These are phyloP conservation scores for Euthynnus affinis DNA, from an alignment of 2,797 vertebrate genomes.

Conservation along the genomic window DNA sequence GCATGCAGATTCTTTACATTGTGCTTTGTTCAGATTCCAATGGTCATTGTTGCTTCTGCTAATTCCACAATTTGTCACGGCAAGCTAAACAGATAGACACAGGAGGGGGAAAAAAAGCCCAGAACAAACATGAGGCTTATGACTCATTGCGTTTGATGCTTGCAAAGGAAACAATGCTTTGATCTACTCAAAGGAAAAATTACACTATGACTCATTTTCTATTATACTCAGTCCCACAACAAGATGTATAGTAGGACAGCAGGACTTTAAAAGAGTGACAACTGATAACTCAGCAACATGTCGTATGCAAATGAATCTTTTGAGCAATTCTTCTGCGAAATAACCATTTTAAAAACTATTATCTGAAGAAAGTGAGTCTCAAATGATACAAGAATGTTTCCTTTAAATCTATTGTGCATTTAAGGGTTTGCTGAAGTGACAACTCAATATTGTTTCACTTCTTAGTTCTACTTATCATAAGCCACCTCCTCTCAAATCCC, in stretches of 20 bases:
- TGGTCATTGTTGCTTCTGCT: slow-evolving; percentile 48
- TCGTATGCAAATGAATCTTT: neutral
- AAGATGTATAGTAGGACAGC: neutral
- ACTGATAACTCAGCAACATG: slow-evolving; percentile 2
- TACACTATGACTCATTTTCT: slow-evolving; percentile 30
- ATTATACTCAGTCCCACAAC: neutral
- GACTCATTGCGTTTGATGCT: slow-evolving; percentile 49
- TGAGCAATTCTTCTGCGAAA: neutral
- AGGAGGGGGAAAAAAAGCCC: neutral
- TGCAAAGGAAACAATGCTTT: slow-evolving; percentile 32
- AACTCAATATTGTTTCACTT: neutral
- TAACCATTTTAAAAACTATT: neutral
- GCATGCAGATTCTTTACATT: slow-evolving; percentile 43
- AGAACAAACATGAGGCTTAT: slow-evolving; percentile 45
- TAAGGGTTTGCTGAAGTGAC: neutral
- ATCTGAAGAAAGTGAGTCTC: neutral
- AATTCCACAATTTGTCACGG: slow-evolving; percentile 50
- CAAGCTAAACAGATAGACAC: slow-evolving; percentile 25
- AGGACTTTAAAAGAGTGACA: slow-evolving; percentile 6
- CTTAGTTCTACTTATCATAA: neutral
- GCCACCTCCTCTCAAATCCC: neutral
- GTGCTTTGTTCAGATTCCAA: slow-evolving; percentile 44
- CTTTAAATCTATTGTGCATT: neutral
- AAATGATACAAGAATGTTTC: neutral
- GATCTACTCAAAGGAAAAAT: slow-evolving; percentile 35